A percentile compares a stretch with the other conserved stretches of the same genome.
phyloP scores from a whole-genome alignment of 2,113 vertebrate species.

The Tachuris rubrigastra region DNA sequence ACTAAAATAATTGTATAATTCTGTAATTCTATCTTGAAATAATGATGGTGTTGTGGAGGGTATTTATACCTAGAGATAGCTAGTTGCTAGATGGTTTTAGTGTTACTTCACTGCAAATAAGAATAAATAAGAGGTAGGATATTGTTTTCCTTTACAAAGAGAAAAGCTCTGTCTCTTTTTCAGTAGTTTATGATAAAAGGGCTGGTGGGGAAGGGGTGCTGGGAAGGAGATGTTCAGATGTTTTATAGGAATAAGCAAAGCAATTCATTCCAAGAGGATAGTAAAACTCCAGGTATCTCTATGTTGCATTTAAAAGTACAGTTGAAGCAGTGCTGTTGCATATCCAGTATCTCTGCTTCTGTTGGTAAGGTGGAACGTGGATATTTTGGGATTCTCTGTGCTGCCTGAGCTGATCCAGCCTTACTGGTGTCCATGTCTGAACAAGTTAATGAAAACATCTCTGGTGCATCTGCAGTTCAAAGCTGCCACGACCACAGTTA shows the following conservation, averaged over 20 bases:
- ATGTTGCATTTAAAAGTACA: neutral
- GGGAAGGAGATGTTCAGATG: neutral
- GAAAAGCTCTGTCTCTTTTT: neutral
- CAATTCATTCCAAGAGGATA: neutral
- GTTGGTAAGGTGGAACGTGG: neutral
- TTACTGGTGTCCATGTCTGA: neutral
- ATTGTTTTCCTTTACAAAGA: neutral
- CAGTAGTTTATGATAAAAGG: neutral
- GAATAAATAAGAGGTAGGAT: neutral
- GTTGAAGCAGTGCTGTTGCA: neutral
- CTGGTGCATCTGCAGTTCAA: neutral
- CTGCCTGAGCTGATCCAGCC: neutral
- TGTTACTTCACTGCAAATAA: neutral
- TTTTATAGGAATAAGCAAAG: neutral
- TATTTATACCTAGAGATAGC: neutral
- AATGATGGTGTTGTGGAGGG: neutral
- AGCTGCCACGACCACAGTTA: neutral
- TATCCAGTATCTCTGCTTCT: neutral
- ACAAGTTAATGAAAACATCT: neutral
- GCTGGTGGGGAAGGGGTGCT: neutral
- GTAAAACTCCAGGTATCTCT: neutral
- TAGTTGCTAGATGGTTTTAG: neutral
- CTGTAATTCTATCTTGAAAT: neutral
- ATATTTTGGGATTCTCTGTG: neutral
- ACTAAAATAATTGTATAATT: neutral